phyloP scores from a whole-genome alignment of 2,888 invertebrate genomes.

The Argyresthia albistria region DNA sequence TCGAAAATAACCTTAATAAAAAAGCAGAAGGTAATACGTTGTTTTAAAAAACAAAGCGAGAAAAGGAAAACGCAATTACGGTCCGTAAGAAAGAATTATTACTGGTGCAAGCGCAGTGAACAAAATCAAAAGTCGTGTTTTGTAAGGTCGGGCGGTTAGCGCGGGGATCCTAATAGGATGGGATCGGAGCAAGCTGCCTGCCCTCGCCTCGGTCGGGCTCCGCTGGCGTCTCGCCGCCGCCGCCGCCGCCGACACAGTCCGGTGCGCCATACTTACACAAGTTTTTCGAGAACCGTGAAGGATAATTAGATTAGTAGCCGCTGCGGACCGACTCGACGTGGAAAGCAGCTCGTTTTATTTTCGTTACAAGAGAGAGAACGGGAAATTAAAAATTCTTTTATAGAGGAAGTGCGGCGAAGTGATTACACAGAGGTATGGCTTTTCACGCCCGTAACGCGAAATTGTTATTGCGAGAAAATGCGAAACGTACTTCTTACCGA shows the following conservation, averaged over 20 bases:
- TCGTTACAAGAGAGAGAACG: conserved; percentile 14
- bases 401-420: conserved; percentile 6
- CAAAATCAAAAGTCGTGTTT: conserved; percentile 3
- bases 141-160: not conserved
- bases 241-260: too few species aligned
- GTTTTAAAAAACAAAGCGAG: not conserved
- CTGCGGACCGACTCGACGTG: conserved; percentile 23
- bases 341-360: conserved; percentile 17
- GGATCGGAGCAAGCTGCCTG: conserved; percentile 41
- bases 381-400: conserved; percentile 16
- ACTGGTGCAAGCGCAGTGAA: not conserved
- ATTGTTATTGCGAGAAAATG: not conserved
- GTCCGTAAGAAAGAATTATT: not conserved
- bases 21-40: not conserved
- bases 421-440: conserved; percentile 1
- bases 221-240: too few species aligned
- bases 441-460: conserved; percentile 1
- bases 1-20: conserved; percentile 31
- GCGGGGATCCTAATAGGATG: conserved; percentile 22
- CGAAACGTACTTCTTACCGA: conserved; percentile 3
- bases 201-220: conserved; percentile 17
- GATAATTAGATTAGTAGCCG: conserved; percentile 58
- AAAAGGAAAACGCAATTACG: not conserved
- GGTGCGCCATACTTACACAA: conserved; percentile 24
- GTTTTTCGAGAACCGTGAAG: conserved; percentile 44